These are phyloP conservation scores for Rhabditoides inermis DNA, from an alignment of 2,888 invertebrate genomes.

Conservation along the genomic window DNA sequence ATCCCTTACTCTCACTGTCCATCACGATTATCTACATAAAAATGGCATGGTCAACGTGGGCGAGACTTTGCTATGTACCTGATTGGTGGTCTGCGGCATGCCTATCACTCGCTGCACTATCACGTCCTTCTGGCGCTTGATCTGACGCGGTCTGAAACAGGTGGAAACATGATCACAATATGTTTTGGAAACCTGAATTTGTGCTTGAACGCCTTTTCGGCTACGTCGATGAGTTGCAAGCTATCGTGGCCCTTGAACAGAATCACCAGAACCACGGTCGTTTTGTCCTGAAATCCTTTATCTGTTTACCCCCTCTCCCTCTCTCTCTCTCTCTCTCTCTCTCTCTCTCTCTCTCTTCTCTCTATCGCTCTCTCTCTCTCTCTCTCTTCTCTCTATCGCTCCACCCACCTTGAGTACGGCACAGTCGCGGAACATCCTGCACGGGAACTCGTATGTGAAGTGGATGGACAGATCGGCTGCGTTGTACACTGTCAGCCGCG, in stretches of 20 bases:
- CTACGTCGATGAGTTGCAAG: conserved; percentile 30
- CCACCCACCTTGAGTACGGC: conserved; percentile 24
- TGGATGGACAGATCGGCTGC: conserved; percentile 24
- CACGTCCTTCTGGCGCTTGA: conserved; percentile 41
- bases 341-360: too few relatives aligned
- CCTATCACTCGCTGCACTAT: conserved; percentile 33
- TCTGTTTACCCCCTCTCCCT: too few relatives aligned
- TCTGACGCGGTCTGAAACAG: conserved; percentile 24
- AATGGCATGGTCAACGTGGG: background rate
- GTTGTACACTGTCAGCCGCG: conserved; percentile 32
- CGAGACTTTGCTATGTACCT: conserved; percentile 15
- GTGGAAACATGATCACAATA: background rate
- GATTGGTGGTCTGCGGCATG: conserved; percentile 28
- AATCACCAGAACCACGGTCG: conserved; percentile 15
- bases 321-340: too few relatives aligned
- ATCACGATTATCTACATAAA: conserved; percentile 31
- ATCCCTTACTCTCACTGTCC: conserved; percentile 37
- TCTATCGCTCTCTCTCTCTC: too few relatives aligned
- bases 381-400: too few relatives aligned
- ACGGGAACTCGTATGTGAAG: conserved; percentile 41
- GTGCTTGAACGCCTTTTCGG: conserved; percentile 30
- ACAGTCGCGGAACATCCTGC: conserved; percentile 39
- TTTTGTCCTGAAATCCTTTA: conserved; percentile 16
- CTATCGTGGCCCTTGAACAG: conserved; percentile 38
- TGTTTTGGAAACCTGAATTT: conserved; percentile 23